Evolutionary conservation across 2,797 vertebrate species (phyloP), one percentile per base, ranked within the genome.

Genomic region (Esox lucius): DNA sequence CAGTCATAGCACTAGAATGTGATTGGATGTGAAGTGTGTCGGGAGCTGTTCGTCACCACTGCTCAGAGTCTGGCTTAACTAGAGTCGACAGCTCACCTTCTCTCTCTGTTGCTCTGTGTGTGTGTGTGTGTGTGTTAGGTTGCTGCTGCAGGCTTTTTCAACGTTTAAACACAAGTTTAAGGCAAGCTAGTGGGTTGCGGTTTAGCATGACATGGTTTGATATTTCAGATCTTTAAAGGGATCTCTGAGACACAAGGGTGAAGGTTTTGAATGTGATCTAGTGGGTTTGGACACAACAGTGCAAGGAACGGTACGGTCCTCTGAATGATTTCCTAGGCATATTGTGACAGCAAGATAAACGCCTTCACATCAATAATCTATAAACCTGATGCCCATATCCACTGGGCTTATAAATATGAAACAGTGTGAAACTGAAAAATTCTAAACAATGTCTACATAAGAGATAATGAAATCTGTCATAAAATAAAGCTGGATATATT

Each of bases 21-120:
- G 87, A 91, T 90, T 91, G 86, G 84, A 91, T 86, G 87, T 87
- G 90, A 92, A 85, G 88, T 78, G 79, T 83, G 78, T 91, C 91
- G 91, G 79, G 87, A 88, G 87, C 22, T 75, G 81, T 78, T 87
- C 78, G 75, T 88, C 86, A 84, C 31, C 35, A 87, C 80, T 88
- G 85, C 85, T 90, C 82, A 82, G 86, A 78, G 67, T 33, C 68
- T 76, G 75, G 75, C 71, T 28, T 91, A 89, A 92, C 62, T 68
- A 83, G 83, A 84, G 68, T 42, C 53, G 89, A 86, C 84, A 82
- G 78, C 78, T 80, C 56, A 49, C 78, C 66, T 59, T 75, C n/a
- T n/a, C 0, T 61, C 7, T 73, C 53, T 74, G 42, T 46, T 59
- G 46, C 31, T 70, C 46, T 33, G 65, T 68, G 70, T 76, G 68